These are phyloP conservation scores for Paramormyrops hopkinsi DNA, from an alignment of 2,797 vertebrate species.

Conservation along the genomic window DNA sequence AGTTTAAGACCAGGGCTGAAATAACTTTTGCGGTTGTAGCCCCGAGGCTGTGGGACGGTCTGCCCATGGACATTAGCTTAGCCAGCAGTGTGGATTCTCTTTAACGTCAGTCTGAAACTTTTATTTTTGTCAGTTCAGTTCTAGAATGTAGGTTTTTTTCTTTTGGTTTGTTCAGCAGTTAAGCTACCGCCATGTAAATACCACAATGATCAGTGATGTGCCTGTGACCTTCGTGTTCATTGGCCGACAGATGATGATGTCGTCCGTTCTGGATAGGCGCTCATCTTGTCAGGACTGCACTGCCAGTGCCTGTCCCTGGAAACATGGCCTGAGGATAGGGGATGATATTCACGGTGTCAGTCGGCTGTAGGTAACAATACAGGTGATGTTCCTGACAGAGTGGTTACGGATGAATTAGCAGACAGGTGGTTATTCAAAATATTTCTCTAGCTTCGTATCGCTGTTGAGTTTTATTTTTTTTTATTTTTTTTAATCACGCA, in stretches of 20 bases:
- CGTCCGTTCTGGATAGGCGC: neutral
- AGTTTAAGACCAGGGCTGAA: neutral
- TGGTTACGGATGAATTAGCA: neutral
- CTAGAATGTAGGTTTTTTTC: neutral
- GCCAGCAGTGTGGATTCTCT: neutral
- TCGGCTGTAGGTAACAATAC: neutral
- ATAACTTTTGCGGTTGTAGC: neutral
- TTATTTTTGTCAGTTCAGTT: neutral
- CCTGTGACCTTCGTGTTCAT: neutral
- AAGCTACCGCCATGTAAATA: neutral
- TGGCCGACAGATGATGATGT: neutral
- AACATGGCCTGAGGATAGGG: neutral
- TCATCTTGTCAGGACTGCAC: neutral
- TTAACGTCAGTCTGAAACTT: neutral
- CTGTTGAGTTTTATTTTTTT: neutral
- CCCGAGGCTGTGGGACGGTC: neutral
- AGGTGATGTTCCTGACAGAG: neutral
- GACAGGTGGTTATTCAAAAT: neutral
- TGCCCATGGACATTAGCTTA: neutral
- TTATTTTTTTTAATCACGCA: neutral
- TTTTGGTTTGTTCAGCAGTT: neutral
- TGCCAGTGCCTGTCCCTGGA: neutral
- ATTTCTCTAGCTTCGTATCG: neutral
- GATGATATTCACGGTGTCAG: neutral
- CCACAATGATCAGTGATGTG: neutral